Conservation (phyloP, 2,888 invertebrate genomes). For the Elysia crispata region DNA sequence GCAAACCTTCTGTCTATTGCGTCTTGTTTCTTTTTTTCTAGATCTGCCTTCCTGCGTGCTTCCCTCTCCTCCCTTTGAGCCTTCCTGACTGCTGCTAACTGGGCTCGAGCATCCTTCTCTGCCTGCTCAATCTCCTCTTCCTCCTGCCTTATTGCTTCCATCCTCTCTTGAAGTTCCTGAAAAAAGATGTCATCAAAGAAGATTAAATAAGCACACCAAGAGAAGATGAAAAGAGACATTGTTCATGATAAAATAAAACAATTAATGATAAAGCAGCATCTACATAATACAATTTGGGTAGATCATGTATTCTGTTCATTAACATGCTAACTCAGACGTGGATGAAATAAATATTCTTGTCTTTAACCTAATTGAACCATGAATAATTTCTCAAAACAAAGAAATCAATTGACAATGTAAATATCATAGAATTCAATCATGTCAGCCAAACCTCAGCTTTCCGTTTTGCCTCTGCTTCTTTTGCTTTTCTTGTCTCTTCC, state of each 20-base stretch:
- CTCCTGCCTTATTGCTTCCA: conserved; percentile 62
- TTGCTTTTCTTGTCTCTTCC: conserved; percentile 55
- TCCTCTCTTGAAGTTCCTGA: conserved; percentile 63
- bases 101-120: conserved; percentile 67
- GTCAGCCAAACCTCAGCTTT: conserved; percentile 58
- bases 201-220: background rate
- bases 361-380: too few relatives aligned
- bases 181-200: background rate
- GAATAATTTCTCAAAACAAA: too few relatives aligned
- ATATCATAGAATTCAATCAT: too few relatives aligned
- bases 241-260: too few relatives aligned
- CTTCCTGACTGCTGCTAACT: conserved; percentile 61
- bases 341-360: too few relatives aligned
- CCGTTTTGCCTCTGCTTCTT: conserved; percentile 58
- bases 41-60: conserved; percentile 62
- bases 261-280: too few relatives aligned
- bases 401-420: too few relatives aligned
- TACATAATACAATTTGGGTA: too few relatives aligned
- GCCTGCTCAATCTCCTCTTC: conserved; percentile 66
- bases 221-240: too few relatives aligned
- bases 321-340: too few relatives aligned
- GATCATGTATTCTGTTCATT: too few relatives aligned
- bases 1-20: conserved; percentile 54
- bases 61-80: conserved; percentile 68
- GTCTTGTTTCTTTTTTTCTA: conserved; percentile 66